Evolutionary conservation across 2,113 vertebrate genomes (phyloP).

Genomic region (Ahaetulla prasina): DNA sequence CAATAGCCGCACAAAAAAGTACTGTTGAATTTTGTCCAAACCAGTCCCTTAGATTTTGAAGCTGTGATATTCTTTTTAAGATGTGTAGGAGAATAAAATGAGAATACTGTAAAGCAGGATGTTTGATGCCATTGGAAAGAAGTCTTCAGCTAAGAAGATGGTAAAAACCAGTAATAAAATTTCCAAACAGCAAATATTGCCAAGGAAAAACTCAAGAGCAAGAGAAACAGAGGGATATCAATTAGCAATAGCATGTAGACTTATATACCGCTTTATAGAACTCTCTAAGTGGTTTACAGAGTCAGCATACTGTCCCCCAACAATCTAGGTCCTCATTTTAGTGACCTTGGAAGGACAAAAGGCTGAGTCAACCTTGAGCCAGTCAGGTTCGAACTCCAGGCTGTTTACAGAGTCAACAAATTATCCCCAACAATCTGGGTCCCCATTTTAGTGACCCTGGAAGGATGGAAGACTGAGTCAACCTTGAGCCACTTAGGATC

Average conservation of each 20-base stretch:
- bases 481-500: neutral
- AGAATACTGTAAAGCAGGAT: neutral
- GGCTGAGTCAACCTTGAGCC: too few relatives aligned
- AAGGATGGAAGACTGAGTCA: neutral
- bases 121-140: neutral
- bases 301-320: neutral
- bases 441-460: neutral
- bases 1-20: too few relatives aligned
- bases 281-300: neutral
- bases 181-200: neutral
- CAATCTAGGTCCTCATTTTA: neutral
- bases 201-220: neutral
- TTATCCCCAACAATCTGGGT: too few relatives aligned
- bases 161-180: neutral
- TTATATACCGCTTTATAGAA: neutral
- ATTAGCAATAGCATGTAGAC: neutral
- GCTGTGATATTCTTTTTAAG: too few relatives aligned
- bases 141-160: neutral
- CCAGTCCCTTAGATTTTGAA: too few relatives aligned
- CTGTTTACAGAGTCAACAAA: too few relatives aligned
- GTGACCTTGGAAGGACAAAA: too few relatives aligned
- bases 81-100: neutral
- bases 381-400: too few relatives aligned
- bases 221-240: too few relatives aligned
- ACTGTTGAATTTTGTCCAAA: too few relatives aligned